Percentiles rank a stretch among this genome's conserved stretches.
These are phyloP conservation scores for Sorex fumeus DNA, from an alignment of 2,113 vertebrate genomes.

Conservation along the genomic window DNA sequence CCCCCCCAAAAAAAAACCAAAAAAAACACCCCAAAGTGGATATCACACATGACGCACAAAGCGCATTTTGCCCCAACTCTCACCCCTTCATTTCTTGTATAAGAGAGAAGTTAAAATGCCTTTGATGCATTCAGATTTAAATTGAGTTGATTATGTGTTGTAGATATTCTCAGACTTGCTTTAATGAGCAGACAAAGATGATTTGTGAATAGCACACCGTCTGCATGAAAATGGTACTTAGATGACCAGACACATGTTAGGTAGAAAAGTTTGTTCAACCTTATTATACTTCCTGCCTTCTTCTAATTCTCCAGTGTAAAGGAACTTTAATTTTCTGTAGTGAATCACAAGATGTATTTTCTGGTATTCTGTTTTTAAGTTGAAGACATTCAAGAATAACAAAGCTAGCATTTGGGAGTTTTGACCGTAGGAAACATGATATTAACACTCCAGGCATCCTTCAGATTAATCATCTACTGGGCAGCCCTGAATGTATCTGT, in stretches of 20 bases:
- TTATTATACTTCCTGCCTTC: background rate
- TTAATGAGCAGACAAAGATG: slow-evolving; percentile 9
- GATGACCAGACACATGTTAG: background rate
- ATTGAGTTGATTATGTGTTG: background rate
- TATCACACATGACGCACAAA: no score
- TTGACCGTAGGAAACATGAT: background rate
- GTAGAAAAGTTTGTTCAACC: slow-evolving; percentile 8
- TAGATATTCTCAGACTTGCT: background rate
- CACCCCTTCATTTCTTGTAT: background rate
- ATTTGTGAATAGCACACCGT: slow-evolving; percentile 32
- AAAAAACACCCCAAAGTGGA: no score
- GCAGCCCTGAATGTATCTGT: background rate
- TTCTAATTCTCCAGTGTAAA: slow-evolving; percentile 30
- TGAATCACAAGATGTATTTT: background rate
- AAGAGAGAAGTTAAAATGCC: background rate
- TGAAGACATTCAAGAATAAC: background rate
- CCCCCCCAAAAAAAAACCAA: no score
- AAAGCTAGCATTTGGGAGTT: slow-evolving; percentile 1
- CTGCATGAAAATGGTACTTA: background rate
- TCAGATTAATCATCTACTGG: background rate
- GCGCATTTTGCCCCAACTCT: no score
- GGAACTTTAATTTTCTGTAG: background rate
- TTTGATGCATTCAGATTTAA: background rate
- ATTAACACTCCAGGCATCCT: background rate
- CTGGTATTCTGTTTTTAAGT: background rate